phyloP scores from a whole-genome alignment of 2,113 vertebrate genomes.

The Crypturellus undulatus region DNA sequence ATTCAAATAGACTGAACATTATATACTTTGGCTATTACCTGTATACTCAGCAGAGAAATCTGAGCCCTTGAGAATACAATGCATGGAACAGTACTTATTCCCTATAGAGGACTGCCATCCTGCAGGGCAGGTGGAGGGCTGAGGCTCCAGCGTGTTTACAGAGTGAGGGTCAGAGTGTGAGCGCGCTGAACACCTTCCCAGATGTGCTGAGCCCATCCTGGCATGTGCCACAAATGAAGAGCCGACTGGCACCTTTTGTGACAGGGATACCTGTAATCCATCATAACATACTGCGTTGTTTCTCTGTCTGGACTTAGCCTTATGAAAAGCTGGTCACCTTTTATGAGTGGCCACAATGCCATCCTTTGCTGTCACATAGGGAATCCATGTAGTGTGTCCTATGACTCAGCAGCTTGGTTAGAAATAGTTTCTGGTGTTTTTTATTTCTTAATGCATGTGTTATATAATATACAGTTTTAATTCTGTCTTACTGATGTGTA shows the following conservation, averaged over 20 bases:
- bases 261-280: not conserved
- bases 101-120: not conserved
- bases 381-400: not conserved
- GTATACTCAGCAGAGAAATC: not conserved
- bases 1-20: not conserved
- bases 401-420: not conserved
- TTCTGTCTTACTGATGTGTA: not conserved
- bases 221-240: not conserved
- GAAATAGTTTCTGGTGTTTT: not conserved
- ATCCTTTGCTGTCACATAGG: not conserved
- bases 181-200: not conserved
- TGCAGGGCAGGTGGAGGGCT: not conserved
- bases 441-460: not conserved
- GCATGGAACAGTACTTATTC: not conserved
- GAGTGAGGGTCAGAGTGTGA: too few relatives aligned
- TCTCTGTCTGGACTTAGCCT: not conserved
- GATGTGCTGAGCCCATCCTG: not conserved
- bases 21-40: not conserved
- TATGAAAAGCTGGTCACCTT: not conserved
- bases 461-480: not conserved
- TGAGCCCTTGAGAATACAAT: not conserved
- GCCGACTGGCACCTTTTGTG: not conserved
- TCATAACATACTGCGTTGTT: accelerated
- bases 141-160: too few relatives aligned
- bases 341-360: not conserved